Evolutionary conservation across 1,140 invertebrate genomes (phyloP).

Genomic region (Cepaea nemoralis): DNA sequence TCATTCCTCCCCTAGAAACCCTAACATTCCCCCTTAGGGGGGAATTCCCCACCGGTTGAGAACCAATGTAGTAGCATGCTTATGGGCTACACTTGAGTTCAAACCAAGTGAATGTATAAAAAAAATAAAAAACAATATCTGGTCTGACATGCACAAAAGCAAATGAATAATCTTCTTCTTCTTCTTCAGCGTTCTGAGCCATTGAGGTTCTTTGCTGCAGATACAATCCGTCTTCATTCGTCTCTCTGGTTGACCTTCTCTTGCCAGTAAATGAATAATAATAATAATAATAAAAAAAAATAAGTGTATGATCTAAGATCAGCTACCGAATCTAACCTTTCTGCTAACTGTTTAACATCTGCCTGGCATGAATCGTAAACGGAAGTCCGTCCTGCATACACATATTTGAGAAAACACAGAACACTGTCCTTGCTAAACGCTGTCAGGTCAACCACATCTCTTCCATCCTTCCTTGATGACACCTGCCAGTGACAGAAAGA

Average conservation of each 20-base stretch:
- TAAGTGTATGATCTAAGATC: too few relatives aligned
- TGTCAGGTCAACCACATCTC: conserved; percentile 4
- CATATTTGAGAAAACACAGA: not conserved
- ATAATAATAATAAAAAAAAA: not conserved
- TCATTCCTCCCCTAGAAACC: too few relatives aligned
- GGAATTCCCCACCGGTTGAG: too few relatives aligned
- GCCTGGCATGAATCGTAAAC: not conserved
- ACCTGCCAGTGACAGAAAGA: not conserved
- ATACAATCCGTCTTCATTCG: too few relatives aligned
- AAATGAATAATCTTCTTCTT: too few relatives aligned
- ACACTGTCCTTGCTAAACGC: not conserved
- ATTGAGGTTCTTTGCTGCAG: too few relatives aligned
- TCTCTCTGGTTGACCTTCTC: too few relatives aligned
- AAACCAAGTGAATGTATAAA: too few relatives aligned
- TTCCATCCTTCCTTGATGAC: not conserved
- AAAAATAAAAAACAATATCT: not conserved
- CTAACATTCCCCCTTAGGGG: too few relatives aligned
- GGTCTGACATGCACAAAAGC: not conserved
- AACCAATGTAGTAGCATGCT: too few relatives aligned
- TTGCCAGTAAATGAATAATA: too few relatives aligned
- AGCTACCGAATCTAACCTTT: not conserved
- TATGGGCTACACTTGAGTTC: not conserved
- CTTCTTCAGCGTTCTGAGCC: too few relatives aligned
- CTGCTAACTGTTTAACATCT: conserved; percentile 5
- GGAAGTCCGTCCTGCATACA: not conserved